These are phyloP conservation scores for Cyprinus carpio DNA, from an alignment of 2,113 vertebrate genomes.

Conservation along the genomic window DNA sequence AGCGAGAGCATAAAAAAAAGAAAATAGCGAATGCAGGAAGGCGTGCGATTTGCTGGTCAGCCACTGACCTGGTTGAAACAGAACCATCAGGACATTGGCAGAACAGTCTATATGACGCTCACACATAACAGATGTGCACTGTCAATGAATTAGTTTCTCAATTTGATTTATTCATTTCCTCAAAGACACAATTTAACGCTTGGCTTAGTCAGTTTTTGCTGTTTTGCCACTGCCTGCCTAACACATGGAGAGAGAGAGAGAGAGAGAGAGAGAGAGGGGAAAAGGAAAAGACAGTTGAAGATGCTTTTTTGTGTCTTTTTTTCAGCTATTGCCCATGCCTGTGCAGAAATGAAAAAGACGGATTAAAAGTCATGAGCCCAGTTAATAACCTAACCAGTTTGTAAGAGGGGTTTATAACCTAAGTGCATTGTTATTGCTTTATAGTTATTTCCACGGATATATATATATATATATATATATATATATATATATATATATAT, in stretches of 20 bases:
- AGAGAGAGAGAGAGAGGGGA: not conserved
- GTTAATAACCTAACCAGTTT: no score
- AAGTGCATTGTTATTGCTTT: no score
- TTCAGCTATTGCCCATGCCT: not conserved
- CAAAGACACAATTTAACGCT: slow-evolving; percentile 35
- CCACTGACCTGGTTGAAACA: not conserved
- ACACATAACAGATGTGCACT: slow-evolving; percentile 19
- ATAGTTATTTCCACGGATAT: no score
- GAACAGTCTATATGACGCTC: slow-evolving; percentile 27
- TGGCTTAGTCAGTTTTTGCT: slow-evolving; percentile 10
- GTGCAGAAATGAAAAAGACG: not conserved
- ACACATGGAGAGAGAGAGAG: not conserved
- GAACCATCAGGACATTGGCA: slow-evolving; percentile 5
- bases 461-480: no score
- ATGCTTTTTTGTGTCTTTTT: no score
- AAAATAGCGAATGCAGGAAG: not conserved
- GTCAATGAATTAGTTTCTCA: slow-evolving; percentile 14
- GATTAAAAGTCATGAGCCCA: slow-evolving; percentile 10
- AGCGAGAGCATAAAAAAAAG: not conserved
- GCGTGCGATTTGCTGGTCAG: not conserved
- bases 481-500: no score
- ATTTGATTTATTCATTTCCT: slow-evolving; percentile 38
- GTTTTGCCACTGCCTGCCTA: slow-evolving; percentile 1
- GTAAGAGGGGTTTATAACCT: no score
- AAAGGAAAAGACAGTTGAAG: not conserved